These are phyloP conservation scores for Tamandua tetradactyla DNA, from an alignment of 2,797 vertebrate genomes.

Conservation along the genomic window DNA sequence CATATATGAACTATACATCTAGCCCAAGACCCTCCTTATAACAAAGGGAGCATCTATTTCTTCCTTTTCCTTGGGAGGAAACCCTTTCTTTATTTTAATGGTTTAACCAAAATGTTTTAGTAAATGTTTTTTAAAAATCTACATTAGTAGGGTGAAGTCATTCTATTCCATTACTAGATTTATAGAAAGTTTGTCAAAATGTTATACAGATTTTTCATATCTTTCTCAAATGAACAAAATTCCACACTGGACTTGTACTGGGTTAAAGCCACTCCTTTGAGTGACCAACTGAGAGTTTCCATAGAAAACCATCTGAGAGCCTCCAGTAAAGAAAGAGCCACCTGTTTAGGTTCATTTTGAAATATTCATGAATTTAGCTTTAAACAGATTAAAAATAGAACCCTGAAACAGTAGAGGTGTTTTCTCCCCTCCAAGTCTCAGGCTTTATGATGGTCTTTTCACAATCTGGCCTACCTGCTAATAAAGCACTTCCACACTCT, in stretches of 20 bases:
- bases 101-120: background rate
- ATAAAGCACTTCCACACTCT: background rate
- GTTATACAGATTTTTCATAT: background rate
- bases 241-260: background rate
- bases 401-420: background rate
- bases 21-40: background rate
- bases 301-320: background rate
- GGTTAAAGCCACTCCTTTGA: background rate
- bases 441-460: constrained; percentile 25
- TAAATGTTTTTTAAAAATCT: background rate
- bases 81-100: background rate
- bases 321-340: background rate
- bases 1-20: background rate
- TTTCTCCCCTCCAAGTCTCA: background rate
- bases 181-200: background rate
- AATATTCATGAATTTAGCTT: constrained; percentile 35
- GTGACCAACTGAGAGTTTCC: background rate
- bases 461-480: background rate
- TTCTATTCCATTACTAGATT: background rate
- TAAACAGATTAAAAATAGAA: constrained; percentile 7
- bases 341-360: background rate
- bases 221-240: background rate
- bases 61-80: background rate
- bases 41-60: background rate
- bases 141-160: background rate